Conservation (phyloP, 2,113 vertebrate genomes). For the Archilochus colubris region DNA sequence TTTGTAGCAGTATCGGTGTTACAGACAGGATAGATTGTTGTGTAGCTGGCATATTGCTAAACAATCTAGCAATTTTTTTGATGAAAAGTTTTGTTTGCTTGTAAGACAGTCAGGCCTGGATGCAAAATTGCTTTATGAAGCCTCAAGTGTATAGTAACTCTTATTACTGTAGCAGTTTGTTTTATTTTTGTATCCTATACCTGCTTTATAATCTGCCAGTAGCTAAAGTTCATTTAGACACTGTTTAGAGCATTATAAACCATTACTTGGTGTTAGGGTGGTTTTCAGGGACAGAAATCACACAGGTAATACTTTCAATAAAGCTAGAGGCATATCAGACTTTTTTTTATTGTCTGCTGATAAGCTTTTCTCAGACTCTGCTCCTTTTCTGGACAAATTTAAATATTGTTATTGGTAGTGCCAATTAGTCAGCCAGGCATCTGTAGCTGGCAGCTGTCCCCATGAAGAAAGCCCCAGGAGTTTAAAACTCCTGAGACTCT, state of each 20-base stretch:
- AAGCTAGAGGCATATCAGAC: background rate
- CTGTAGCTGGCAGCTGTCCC: slow-evolving; percentile 28
- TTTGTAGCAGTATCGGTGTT: background rate
- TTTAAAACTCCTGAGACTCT: background rate
- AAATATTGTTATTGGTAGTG: background rate
- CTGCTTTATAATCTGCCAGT: background rate
- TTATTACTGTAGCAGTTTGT: background rate
- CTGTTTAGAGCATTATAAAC: background rate
- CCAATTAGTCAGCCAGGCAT: background rate
- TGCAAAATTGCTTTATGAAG: slow-evolving; percentile 20
- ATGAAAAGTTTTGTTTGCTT: slow-evolving; percentile 3
- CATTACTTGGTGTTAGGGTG: background rate
- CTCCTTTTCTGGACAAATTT: slow-evolving; percentile 15
- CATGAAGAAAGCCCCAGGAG: background rate
- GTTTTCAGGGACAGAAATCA: background rate
- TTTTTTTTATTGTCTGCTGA: background rate
- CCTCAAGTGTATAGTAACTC: background rate
- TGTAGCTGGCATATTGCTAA: background rate
- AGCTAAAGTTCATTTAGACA: background rate
- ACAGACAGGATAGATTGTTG: background rate
- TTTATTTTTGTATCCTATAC: background rate
- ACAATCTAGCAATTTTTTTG: background rate
- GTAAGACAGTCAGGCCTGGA: background rate
- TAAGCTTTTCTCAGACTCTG: background rate
- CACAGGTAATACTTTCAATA: background rate